phyloP scores from a whole-genome alignment of 2,797 vertebrate genomes.

The Sebastes steindachneri region DNA sequence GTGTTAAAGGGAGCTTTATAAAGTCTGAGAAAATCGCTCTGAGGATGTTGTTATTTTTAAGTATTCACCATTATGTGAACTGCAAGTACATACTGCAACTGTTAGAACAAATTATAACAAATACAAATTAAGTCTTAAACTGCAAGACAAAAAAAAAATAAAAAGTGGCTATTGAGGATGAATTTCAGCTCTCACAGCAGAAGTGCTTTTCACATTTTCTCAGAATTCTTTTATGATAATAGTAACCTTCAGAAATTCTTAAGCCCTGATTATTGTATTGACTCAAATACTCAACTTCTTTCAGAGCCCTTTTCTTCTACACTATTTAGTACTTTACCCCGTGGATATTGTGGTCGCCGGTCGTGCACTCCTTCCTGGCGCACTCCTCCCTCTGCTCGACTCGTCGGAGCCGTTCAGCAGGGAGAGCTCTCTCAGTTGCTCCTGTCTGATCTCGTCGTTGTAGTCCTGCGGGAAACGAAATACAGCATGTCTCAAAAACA shows the following conservation, averaged over 20 bases:
- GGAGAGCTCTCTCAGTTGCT: constrained; percentile 96
- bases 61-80: background rate
- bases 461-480: constrained; percentile 88
- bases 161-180: background rate
- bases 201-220: background rate
- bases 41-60: background rate
- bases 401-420: constrained; percentile 97
- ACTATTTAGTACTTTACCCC: constrained; percentile 78
- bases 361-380: constrained; percentile 87
- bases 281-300: background rate
- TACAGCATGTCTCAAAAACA: constrained; percentile 45
- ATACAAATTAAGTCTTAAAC: background rate
- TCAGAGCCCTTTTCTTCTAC: background rate
- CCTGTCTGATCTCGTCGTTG: constrained; percentile 99
- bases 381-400: constrained; percentile 87
- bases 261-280: background rate
- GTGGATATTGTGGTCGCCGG: constrained; percentile 83
- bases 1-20: background rate
- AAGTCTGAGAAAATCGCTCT: background rate
- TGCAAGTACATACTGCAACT: background rate
- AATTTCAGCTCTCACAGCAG: background rate
- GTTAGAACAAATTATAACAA: too few relatives aligned
- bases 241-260: background rate
- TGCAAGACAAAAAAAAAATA: background rate
- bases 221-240: background rate